Base-by-base conservation (phyloP, 1,140 invertebrate species). In the Rhopalosiphum padi region DNA sequence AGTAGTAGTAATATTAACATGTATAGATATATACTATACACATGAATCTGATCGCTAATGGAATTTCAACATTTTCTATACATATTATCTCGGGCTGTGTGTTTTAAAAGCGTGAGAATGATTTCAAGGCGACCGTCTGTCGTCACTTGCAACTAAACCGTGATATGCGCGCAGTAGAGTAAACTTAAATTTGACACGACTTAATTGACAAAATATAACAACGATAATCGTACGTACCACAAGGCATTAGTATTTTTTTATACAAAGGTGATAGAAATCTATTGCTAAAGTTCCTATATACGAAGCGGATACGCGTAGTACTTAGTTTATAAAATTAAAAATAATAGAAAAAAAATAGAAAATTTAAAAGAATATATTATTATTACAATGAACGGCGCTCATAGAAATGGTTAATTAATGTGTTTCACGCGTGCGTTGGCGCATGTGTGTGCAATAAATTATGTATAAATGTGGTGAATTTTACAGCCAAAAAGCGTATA, bases 41-140 rank as follows among this genome's bases (percentile, higher is more conserved):
- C 51, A 92, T 46, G 22, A 92, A 92, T 83, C 91, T 46, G 68
- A 92, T 83, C 4, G 77, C 68, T 83, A 91, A 83, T 83, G 90
- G 90, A 91, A 91, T 91, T 91, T 91, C 68, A 83, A 77, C 90
- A 83, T 48, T n/a, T 83, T 82, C n/a, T 82, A 9, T 41, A 23
- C 43, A 30, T 68, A 68, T 23, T 41, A 41, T 25, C 21, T 9
- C 30, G 41, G 51, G 30, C 43, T 18, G 18, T 41, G 55, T 43
- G n/a, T 91, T 51, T 83, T 51, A 43, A 77, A 68, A 82, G 43
- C 91, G 91, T 92, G 91, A 92, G 91, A 92, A 92, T 83, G 46
- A 82, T 82, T 92, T 82, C 60, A n/a, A 77, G 60, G 35, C 68
- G 68, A 68, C 89, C 48, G 35, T 25, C 87, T 35, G 46, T 23